A percentile compares a stretch with the other conserved stretches of the same genome.
Conservation (phyloP, 2,888 invertebrate species). For the Epistrophe eligans region DNA sequence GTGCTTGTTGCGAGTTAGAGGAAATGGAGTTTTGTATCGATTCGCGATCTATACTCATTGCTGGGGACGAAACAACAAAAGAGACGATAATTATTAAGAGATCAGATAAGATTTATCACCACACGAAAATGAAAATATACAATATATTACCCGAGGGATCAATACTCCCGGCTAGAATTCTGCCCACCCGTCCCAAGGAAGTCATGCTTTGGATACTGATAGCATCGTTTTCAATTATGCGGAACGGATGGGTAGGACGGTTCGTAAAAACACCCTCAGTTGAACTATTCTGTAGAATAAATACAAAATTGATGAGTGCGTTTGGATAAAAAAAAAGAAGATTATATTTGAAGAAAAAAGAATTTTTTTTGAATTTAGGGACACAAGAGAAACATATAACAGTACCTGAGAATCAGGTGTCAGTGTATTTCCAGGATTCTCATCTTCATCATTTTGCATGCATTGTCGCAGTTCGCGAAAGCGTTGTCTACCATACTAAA, state of each 20-base stretch:
- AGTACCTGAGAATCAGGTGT: conserved; percentile 90
- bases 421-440: conserved; percentile 87
- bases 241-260: conserved; percentile 90
- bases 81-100: conserved; percentile 13
- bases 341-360: not conserved
- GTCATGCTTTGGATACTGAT: conserved; percentile 95
- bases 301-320: conserved; percentile 6
- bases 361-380: conserved; percentile 15
- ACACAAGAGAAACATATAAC: conserved; percentile 70
- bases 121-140: not conserved
- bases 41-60: conserved; percentile 83
- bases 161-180: conserved; percentile 89
- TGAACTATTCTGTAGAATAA: conserved; percentile 85
- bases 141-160: conserved; percentile 86
- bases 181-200: conserved; percentile 92
- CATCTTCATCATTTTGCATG: conserved; percentile 95
- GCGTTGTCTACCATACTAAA: conserved; percentile 87
- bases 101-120: conserved; percentile 8
- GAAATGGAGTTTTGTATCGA: conserved; percentile 79
- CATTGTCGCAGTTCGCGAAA: conserved; percentile 93
- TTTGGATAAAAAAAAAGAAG: not conserved
- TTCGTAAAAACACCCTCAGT: conserved; percentile 91
- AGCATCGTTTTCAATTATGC: conserved; percentile 94
- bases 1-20: conserved; percentile 80
- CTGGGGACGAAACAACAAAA: conserved; percentile 71